phyloP scores from a whole-genome alignment of 2,797 vertebrate species.

The Sebastes hubbsi region DNA sequence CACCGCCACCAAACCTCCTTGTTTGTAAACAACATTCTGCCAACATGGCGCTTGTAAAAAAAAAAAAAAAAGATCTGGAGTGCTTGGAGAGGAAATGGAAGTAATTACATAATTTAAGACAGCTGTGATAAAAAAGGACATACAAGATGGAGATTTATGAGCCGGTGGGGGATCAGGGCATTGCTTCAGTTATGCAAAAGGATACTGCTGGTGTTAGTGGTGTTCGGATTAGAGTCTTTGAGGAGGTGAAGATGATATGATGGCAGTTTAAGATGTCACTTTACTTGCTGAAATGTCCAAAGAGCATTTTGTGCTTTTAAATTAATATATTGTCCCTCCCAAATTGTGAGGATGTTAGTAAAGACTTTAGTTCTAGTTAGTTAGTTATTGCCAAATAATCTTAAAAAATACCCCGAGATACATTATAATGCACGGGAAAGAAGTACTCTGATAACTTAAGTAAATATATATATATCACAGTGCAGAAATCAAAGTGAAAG shows the following conservation, averaged over 20 bases:
- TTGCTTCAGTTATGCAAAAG: conserved; percentile 14
- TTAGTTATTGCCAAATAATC: not conserved
- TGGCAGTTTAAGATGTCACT: not conserved
- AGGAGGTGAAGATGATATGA: conserved; percentile 8
- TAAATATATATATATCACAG: too few species aligned
- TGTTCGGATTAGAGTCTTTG: conserved; percentile 8
- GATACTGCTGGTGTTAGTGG: not conserved
- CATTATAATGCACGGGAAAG: not conserved
- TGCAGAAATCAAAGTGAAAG: not conserved
- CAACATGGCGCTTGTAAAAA: conserved; percentile 27
- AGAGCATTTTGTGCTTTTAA: not conserved
- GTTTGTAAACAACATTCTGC: conserved; percentile 60
- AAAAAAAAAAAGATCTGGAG: not conserved
- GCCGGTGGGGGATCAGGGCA: conserved; percentile 2
- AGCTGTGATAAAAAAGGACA: conserved; percentile 23
- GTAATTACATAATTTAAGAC: conserved; percentile 43
- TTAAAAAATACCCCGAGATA: not conserved
- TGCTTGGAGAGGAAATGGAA: conserved; percentile 24
- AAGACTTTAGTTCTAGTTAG: not conserved
- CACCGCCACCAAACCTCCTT: conserved; percentile 32
- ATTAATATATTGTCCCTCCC: not conserved
- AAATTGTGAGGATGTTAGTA: not conserved
- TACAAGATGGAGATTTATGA: not conserved
- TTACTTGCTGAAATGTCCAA: not conserved
- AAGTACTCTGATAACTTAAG: not conserved